A percentile compares a stretch with the other conserved stretches of the same genome.
These are phyloP conservation scores for Drosophila hamatofila DNA, from an alignment of 2,888 invertebrate genomes.

Conservation along the genomic window DNA sequence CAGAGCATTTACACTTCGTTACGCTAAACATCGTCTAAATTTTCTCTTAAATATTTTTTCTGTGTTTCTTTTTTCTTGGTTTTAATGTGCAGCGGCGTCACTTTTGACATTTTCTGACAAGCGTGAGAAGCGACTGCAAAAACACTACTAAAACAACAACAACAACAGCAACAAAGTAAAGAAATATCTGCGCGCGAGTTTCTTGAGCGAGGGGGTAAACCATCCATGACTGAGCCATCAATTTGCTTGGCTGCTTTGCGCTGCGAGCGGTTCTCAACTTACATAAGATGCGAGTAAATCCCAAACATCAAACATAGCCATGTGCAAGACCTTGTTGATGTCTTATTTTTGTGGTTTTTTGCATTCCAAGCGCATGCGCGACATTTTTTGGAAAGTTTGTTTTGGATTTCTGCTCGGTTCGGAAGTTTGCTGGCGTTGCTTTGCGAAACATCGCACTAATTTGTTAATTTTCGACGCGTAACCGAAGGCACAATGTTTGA, in stretches of 20 bases:
- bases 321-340: slow-evolving; percentile 30
- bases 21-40: neutral
- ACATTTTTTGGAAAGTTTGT: slow-evolving; percentile 66
- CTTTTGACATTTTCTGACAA: slow-evolving; percentile 81
- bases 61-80: slow-evolving; percentile 28
- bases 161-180: neutral
- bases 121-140: slow-evolving; percentile 71
- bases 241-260: slow-evolving; percentile 53
- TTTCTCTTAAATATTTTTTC: slow-evolving; percentile 15
- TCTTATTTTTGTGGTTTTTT: slow-evolving; percentile 9
- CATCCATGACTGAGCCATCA: slow-evolving; percentile 64
- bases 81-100: slow-evolving; percentile 59
- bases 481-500: slow-evolving; percentile 69
- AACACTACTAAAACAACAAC: neutral
- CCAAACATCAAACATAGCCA: slow-evolving; percentile 34
- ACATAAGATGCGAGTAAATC: slow-evolving; percentile 39
- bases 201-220: slow-evolving; percentile 7
- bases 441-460: slow-evolving; percentile 79
- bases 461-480: slow-evolving; percentile 78
- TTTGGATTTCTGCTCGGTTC: slow-evolving; percentile 50
- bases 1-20: slow-evolving; percentile 20
- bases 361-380: slow-evolving; percentile 74
- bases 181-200: slow-evolving; percentile 18
- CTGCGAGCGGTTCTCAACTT: slow-evolving; percentile 57
- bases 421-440: slow-evolving; percentile 71